Percentiles rank a stretch among this genome's conserved stretches.
Evolutionary conservation across 1,140 invertebrate species (phyloP).

Genomic region (Drosophila pseudoobscura): DNA sequence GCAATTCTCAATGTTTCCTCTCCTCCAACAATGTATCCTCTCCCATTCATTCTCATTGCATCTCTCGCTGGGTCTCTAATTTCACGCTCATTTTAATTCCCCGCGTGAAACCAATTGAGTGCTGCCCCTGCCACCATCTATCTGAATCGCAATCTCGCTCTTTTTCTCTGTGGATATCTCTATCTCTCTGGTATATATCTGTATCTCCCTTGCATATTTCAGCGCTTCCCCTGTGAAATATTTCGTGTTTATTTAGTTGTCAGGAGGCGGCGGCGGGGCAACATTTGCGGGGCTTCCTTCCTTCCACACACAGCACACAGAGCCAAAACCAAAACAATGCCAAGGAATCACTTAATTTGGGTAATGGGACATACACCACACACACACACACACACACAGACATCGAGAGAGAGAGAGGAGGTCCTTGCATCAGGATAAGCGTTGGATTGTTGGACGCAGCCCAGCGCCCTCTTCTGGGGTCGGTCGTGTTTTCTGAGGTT

Average conservation of each 20-base stretch:
- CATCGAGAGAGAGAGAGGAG: too few relatives aligned
- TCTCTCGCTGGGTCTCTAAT: conserved; percentile 40
- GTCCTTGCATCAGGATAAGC: too few relatives aligned
- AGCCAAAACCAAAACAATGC: conserved; percentile 72
- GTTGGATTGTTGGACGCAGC: too few relatives aligned
- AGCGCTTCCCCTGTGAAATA: conserved; percentile 55
- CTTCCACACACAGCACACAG: not conserved
- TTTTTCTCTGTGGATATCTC: conserved; percentile 3
- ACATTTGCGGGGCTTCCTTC: conserved; percentile 61
- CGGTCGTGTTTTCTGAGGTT: conserved; percentile 51
- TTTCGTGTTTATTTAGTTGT: conserved; percentile 80
- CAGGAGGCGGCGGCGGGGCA: conserved; percentile 45
- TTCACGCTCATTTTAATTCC: conserved; percentile 75
- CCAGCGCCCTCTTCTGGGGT: too few relatives aligned
- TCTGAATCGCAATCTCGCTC: conserved; percentile 34
- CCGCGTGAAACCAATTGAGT: conserved; percentile 80
- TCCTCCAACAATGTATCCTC: too few relatives aligned
- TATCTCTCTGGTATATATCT: not conserved
- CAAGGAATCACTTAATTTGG: conserved; percentile 81
- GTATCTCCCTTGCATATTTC: not conserved
- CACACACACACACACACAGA: conserved; percentile 11
- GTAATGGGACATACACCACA: conserved; percentile 69
- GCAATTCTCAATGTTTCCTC: too few relatives aligned
- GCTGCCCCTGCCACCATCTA: conserved; percentile 27
- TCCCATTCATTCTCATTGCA: not conserved